A percentile compares a stretch with the other conserved stretches of the same genome.
phyloP scores from a whole-genome alignment of 1,140 invertebrate species.

The Telenomus remus region DNA sequence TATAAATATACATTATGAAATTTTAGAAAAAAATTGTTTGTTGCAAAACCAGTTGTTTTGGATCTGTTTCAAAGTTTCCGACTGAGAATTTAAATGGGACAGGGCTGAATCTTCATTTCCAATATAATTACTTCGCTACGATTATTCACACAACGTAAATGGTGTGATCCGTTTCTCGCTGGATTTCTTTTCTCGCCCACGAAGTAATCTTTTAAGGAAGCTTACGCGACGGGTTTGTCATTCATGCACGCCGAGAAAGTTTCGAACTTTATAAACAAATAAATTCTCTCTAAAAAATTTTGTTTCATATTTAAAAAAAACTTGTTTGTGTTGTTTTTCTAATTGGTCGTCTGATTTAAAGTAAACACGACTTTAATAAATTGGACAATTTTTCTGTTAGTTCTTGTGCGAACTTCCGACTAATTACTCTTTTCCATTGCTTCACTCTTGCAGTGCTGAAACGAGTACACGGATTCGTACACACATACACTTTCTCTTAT shows the following conservation, averaged over 20 bases:
- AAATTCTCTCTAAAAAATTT: constrained; percentile 11
- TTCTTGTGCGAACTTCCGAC: constrained; percentile 39
- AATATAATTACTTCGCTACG: constrained; percentile 22
- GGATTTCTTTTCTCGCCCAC: constrained; percentile 47
- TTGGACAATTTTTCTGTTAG: constrained; percentile 26
- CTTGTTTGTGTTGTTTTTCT: too few relatives aligned
- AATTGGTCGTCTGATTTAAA: too few relatives aligned
- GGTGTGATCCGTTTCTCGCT: constrained; percentile 28
- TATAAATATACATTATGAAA: not conserved
- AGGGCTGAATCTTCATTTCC: constrained; percentile 12
- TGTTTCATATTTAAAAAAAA: not conserved
- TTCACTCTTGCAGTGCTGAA: constrained; percentile 39
- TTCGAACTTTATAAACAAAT: constrained; percentile 23
- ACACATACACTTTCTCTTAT: constrained; percentile 43
- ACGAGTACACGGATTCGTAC: constrained; percentile 47
- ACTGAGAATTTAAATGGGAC: constrained; percentile 18
- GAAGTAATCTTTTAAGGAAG: constrained; percentile 47
- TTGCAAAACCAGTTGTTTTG: not conserved
- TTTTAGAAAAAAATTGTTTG: not conserved
- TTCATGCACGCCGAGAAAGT: constrained; percentile 48
- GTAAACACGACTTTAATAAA: constrained; percentile 12
- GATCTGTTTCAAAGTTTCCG: not conserved
- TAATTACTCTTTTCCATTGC: constrained; percentile 46
- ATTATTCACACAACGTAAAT: constrained; percentile 34
- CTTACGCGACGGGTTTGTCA: constrained; percentile 36